Percentiles rank a stretch among this genome's conserved stretches.
Conservation (phyloP, 2,888 invertebrate genomes). For the Yponomeuta malinellus region DNA sequence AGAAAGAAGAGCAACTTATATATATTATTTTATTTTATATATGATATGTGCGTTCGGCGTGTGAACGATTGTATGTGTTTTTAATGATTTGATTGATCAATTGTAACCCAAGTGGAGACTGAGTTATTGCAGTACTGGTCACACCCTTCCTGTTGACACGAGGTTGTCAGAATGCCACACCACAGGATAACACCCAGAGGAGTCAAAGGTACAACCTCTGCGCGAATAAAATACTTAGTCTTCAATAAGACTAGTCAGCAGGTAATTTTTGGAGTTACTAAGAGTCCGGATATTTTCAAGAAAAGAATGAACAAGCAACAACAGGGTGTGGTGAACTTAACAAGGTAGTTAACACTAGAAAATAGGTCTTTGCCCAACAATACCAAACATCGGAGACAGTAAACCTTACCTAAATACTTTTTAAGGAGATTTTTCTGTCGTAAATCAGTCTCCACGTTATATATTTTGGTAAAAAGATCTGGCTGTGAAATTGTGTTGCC, state of each 20-base stretch:
- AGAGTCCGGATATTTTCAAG: conserved; percentile 17
- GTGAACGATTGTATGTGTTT: conserved; percentile 69
- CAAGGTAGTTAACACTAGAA: too few species aligned
- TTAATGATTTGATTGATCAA: conserved; percentile 30
- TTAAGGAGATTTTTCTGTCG: conserved; percentile 18
- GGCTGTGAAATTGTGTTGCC: conserved; percentile 30
- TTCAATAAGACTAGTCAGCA: not conserved
- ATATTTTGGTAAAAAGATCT: conserved; percentile 36
- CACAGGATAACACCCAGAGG: not conserved
- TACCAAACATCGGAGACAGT: too few species aligned
- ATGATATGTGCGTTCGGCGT: conserved; percentile 74
- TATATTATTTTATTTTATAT: conserved; percentile 31
- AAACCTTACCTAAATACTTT: too few species aligned
- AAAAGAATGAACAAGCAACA: too few species aligned
- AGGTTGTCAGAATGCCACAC: too few species aligned
- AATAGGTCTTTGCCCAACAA: too few species aligned
- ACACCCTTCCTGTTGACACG: not conserved
- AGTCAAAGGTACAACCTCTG: not conserved
- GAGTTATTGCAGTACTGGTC: conserved; percentile 17
- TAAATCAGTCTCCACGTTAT: conserved; percentile 36
- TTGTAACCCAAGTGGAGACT: conserved; percentile 46
- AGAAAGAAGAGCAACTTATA: conserved; percentile 48
- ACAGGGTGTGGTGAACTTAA: too few species aligned
- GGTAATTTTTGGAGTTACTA: not conserved
- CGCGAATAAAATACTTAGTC: not conserved